Conservation (phyloP, 2,888 invertebrate genomes). For the Dryococelus australis region DNA sequence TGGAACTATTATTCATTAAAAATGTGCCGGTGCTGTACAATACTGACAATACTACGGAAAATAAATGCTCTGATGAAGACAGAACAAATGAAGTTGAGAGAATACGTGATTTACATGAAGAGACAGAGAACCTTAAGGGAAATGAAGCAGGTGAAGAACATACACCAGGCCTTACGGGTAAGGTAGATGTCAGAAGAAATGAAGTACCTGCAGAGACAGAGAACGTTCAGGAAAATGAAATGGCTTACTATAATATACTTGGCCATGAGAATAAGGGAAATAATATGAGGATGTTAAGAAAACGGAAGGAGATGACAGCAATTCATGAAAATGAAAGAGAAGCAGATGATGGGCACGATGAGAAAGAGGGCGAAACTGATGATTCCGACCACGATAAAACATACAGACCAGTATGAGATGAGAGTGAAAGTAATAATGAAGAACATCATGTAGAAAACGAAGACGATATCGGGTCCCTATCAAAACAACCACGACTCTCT, state of each 20-base stretch:
- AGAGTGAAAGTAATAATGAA: neutral
- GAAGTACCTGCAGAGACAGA: neutral
- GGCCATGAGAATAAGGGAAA: neutral
- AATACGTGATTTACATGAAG: neutral
- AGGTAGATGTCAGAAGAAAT: neutral
- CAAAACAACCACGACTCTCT: neutral
- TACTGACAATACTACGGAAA: neutral
- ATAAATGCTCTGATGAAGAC: neutral
- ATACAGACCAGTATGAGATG: neutral
- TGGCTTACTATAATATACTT: neutral
- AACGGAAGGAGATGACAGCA: neutral
- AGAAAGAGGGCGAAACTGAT: neutral
- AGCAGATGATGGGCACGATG: neutral
- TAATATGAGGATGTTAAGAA: neutral
- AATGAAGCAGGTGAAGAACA: neutral
- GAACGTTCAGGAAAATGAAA: neutral
- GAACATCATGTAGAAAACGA: neutral
- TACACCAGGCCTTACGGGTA: neutral
- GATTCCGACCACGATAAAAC: neutral
- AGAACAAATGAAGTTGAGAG: neutral
- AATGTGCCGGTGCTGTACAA: neutral
- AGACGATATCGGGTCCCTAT: neutral
- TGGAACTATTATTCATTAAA: neutral
- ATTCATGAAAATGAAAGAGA: neutral
- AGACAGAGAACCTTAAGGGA: neutral